These are phyloP conservation scores for cattle (Bos taurus) DNA, from an alignment of 2,113 vertebrate genomes.

Conservation along the genomic window ARS-UCD2.0 NC_037357.1:14596501-14597000, in stretches of 20 bases:
- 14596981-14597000: background rate
- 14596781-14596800: background rate
- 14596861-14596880: background rate
- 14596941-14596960: background rate
- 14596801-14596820: background rate
- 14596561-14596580: background rate
- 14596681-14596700: background rate
- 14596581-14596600: background rate
- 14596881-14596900: background rate
- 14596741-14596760: background rate
- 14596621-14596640: background rate
- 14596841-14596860: background rate
- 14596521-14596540: background rate
- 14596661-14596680: background rate
- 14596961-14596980: background rate
- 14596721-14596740: background rate
- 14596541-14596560: background rate
- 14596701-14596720: background rate
- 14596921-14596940: background rate
- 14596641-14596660: background rate
- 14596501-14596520: background rate
- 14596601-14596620: background rate
- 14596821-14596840: background rate
- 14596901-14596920: background rate
- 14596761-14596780: background rate